Conservation (phyloP, 2,888 invertebrate species). For the Harpagoxenus sublaevis region DNA sequence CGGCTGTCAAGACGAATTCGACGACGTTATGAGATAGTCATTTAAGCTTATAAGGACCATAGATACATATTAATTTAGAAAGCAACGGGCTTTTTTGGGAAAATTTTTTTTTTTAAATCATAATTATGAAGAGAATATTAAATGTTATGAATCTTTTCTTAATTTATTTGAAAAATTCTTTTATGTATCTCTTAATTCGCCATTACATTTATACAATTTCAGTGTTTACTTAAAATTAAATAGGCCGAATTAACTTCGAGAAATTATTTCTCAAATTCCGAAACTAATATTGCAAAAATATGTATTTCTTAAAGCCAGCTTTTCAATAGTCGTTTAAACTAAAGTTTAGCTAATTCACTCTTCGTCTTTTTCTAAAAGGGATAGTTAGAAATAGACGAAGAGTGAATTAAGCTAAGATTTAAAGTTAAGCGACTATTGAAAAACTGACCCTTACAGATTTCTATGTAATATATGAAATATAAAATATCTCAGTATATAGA, state of each 20-base stretch:
- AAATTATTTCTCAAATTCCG: neutral
- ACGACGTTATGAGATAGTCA: neutral
- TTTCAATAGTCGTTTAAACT: no score
- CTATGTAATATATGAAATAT: neutral
- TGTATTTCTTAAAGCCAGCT: no score
- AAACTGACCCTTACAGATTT: no score
- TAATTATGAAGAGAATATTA: neutral
- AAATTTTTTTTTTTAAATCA: neutral
- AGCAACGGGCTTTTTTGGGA: neutral
- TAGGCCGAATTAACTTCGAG: neutral
- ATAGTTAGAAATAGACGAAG: no score
- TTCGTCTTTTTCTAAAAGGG: no score
- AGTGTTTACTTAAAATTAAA: neutral
- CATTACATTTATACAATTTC: neutral
- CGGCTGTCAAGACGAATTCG: neutral
- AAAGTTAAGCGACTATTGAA: no score
- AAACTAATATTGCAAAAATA: neutral
- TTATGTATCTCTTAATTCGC: neutral
- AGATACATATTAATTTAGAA: conserved; percentile 3
- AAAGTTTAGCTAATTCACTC: no score
- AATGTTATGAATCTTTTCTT: neutral
- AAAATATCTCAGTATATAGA: neutral
- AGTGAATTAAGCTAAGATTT: no score
- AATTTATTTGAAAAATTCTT: neutral
- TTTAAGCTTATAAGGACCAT: neutral